Evolutionary conservation across 2,888 invertebrate species (phyloP), one percentile per base, ranked within the genome.

Genomic region (Prosopocoilus inquinatus): DNA sequence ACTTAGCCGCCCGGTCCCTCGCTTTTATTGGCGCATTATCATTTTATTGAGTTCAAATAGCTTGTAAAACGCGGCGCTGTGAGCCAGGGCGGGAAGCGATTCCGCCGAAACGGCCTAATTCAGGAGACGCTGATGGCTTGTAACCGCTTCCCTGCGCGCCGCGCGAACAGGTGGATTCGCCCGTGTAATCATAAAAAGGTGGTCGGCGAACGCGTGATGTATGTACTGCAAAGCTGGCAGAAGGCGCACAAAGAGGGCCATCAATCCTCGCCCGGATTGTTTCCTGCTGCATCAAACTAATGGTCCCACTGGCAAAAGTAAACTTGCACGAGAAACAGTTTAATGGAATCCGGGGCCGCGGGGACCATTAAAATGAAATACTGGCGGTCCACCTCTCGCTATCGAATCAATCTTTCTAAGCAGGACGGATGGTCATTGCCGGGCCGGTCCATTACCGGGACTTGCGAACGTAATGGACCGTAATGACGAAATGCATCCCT

Each of bases 341-440:
- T 81, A 80, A 81, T 81, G 81, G 80, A 80, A 80, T 80, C 79
- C 78, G 74, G 79, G 77, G 74, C 76, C 78, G 75, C 74, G 74
- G 80, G 79, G 79, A 77, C 80, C 80, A 80, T 80, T 80, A 80
- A 80, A 80, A 80, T 81, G 80, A 81, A 80, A 80, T 80, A 80
- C 73, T 78, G 74, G 69, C 63, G 59, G 56, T 53, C 66, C 53
- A 52, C 53, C 64, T 61, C 62, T 65, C 68, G 66, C 65, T 70
- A 71, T 60, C 67, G 66, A 70, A 71, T 71, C 71, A 71, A 71
- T 71, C 70, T 70, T 68, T 70, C 70, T 73, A 74, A 74, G 70
- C 69, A 70, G 71, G 71, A 74, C 71, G 20, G 20, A 28, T 28
- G 20, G 5, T 28, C 20, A 28, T 28, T 28, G 20, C 20, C 20